These are phyloP conservation scores for Apeira syringaria DNA, from an alignment of 2,888 invertebrate genomes.

Conservation along the genomic window DNA sequence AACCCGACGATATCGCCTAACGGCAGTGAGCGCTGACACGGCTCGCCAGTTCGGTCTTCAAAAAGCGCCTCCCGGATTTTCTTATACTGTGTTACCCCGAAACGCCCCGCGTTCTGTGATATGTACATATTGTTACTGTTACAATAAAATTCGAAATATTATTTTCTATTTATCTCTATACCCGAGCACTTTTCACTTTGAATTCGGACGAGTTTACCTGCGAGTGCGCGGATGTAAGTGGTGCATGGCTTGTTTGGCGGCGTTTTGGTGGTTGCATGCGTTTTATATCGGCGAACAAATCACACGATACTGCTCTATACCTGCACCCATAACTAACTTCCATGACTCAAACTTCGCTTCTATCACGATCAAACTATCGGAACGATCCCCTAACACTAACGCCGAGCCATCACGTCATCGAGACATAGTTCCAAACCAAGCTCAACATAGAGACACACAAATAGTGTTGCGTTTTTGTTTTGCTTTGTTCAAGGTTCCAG, in stretches of 20 bases:
- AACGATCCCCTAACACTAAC: conserved; percentile 35
- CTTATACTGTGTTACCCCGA: conserved; percentile 64
- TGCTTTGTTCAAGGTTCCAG: conserved; percentile 45
- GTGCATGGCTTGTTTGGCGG: conserved; percentile 79
- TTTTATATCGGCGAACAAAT: conserved; percentile 56
- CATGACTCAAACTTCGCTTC: conserved; percentile 45
- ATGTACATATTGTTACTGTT: conserved; percentile 82
- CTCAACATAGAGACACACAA: conserved; percentile 36
- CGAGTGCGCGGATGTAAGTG: conserved; percentile 71
- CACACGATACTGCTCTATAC: conserved; percentile 39
- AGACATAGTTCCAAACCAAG: conserved; percentile 36
- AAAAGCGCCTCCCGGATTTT: conserved; percentile 63
- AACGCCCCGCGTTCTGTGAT: conserved; percentile 84
- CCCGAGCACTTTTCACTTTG: conserved; percentile 58
- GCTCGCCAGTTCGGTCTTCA: conserved; percentile 56
- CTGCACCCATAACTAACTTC: conserved; percentile 50
- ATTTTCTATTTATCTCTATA: conserved; percentile 62
- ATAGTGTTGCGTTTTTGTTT: conserved; percentile 43
- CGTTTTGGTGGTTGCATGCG: conserved; percentile 71
- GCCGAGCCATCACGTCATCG: conserved; percentile 41
- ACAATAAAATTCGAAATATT: conserved; percentile 74
- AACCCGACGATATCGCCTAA: conserved; percentile 55
- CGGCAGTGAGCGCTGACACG: conserved; percentile 59
- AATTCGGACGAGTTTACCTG: conserved; percentile 49
- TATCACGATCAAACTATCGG: conserved; percentile 39